Base-by-base conservation (phyloP, 1,140 invertebrate species). In the Halesus radiatus region DNA sequence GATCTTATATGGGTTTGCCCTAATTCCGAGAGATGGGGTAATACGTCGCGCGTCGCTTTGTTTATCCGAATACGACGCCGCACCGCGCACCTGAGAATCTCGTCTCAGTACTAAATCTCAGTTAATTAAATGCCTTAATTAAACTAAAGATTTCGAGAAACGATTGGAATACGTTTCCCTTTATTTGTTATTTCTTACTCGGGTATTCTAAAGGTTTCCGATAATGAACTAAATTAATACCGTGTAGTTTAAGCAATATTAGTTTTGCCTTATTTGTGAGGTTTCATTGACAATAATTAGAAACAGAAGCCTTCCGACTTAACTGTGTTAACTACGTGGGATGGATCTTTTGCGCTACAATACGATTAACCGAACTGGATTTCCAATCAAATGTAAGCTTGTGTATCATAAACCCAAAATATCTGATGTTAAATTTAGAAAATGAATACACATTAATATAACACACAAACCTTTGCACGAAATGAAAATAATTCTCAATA, bases 71-170 rank as follows among this genome's bases (percentile, higher is more conserved):
- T 45, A 45, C 37, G 37, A 13, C 10, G 37, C 37, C 37, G 37
- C 37, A 45, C 37, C 5, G 37, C 37, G 37, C 79, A 83, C 81
- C 81, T 83, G 81, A 76, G 74, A 18, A 45, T 20, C 78, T 79
- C 76, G 79, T 76, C 81, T 83, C 77, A 70, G 70, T 76, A 73
- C 81, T 83, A 83, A 83, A 83, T 83, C 79, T 80, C 64, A 83
- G 76, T 80, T 83, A 83, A 83, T 83, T 83, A 83, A 80, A 83
- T 76, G 79, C 79, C 81, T 83, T 83, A 83, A 83, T 83, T 83
- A 83, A 83, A 83, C 76, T 80, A 70, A 78, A 80, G 70, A 83
- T 80, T 80, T 78, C 79, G 56, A 26, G 45, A 70, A 80, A 75
- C 79, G 76, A 80, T 83, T 80, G 58, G 79, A 80, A 79, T 79